Base-by-base conservation (phyloP, 1,140 invertebrate species). In the Dolichoris vasculosae region DNA sequence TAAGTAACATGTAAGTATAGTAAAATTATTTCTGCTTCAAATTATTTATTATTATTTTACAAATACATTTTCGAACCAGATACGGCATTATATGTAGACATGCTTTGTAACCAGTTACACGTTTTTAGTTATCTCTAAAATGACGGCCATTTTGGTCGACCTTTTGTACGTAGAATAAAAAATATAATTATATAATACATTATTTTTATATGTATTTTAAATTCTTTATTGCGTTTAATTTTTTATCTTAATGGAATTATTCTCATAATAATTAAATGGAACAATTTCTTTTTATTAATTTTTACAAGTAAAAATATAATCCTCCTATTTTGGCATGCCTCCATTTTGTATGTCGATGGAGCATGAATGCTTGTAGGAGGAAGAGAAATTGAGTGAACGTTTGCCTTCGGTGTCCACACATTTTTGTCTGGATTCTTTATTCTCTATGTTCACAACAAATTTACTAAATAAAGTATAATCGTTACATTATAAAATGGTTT, bases 351-450 rank as follows among this genome's bases (percentile, higher is more conserved):
- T 90, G 93, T 93, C 91, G 87, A 94, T 94, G 94, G 94, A 93
- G 95, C 95, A 95, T 96, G 95, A 95, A 95, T 96, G 95, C 95
- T 95, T 94, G 93, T 95, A 94, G 89, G 95, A 96, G 95, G 95
- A 92, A 96, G 85, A 96, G 89, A 88, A 95, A 93, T 90, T 35
- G 73, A 83, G 92, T 92, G 94, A 94, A 94, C 92, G 91, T 94
- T 95, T 95, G 95, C 95, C 95, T 96, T 96, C 95, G 95, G 95
- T 95, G 95, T 96, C 94, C 95, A 96, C 95, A 95, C 95, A 88
- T 88, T 91, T 89, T 90, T 94, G 95, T 95, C 95, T 95, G 95
- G 94, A 95, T 94, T 93, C 95, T 95, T 95, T 75, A 84, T 94
- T 95, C 95, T 95, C 95, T 94, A 94, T 93, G 94, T 95, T 94